phyloP scores from a whole-genome alignment of 2,888 invertebrate species.

The Pheosia gnoma region DNA sequence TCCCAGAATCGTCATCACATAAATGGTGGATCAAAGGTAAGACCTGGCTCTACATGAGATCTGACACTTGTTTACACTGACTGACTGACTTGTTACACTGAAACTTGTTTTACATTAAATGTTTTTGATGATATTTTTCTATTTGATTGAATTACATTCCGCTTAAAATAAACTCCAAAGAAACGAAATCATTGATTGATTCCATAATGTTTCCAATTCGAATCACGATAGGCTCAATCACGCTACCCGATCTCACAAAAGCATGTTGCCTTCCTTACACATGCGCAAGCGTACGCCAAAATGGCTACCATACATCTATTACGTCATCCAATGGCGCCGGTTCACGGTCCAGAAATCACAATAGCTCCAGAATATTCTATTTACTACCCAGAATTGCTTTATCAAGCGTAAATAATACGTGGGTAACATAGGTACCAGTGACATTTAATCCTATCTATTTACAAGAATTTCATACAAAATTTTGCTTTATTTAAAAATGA shows the following conservation, averaged over 20 bases:
- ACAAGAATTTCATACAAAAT: neutral
- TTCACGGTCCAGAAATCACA: slow-evolving; percentile 22
- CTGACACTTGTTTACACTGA: too few relatives aligned
- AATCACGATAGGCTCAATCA: neutral
- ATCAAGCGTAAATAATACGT: neutral
- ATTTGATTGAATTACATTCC: too few relatives aligned
- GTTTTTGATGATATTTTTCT: too few relatives aligned
- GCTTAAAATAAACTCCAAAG: too few relatives aligned
- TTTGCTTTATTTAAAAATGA: neutral
- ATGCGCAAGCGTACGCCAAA: neutral
- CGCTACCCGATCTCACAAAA: neutral
- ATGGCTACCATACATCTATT: neutral
- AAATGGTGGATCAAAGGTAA: too few relatives aligned
- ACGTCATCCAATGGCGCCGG: slow-evolving; percentile 17
- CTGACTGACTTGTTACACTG: too few relatives aligned
- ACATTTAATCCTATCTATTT: neutral
- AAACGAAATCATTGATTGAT: neutral
- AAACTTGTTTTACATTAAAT: too few relatives aligned
- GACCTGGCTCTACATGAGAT: too few relatives aligned
- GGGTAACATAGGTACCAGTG: neutral
- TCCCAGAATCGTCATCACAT: too few relatives aligned
- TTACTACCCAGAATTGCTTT: neutral
- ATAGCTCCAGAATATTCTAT: slow-evolving; percentile 14
- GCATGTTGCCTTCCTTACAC: neutral
- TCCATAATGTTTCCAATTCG: neutral